These are phyloP conservation scores for Atractosteus spatula DNA, from an alignment of 2,113 vertebrate species.

Conservation along the genomic window DNA sequence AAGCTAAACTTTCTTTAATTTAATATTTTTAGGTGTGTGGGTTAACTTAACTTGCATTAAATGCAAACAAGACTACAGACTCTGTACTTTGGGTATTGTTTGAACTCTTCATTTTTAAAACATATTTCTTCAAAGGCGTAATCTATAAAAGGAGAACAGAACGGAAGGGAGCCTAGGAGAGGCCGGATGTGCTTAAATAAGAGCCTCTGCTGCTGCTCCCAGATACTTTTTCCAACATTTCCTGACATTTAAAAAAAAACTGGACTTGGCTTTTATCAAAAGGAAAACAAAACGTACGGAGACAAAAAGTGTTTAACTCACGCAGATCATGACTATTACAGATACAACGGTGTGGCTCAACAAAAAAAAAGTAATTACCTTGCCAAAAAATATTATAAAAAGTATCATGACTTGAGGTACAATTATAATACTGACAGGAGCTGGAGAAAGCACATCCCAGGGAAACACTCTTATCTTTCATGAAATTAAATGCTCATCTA, in stretches of 20 bases:
- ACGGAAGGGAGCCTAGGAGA: neutral
- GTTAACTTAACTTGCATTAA: too few species aligned
- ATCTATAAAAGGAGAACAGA: slow-evolving; percentile 2
- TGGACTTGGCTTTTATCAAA: slow-evolving; percentile 6
- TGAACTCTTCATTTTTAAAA: too few species aligned
- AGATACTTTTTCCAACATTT: slow-evolving; percentile 17
- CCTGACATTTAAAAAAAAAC: slow-evolving; percentile 3
- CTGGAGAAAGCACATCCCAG: too few species aligned
- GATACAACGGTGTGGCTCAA: neutral
- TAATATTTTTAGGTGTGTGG: too few species aligned
- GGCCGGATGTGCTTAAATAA: slow-evolving; percentile 11
- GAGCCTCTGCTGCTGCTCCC: neutral
- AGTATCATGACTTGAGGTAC: neutral
- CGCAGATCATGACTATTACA: neutral
- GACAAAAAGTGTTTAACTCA: neutral
- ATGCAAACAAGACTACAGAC: too few species aligned
- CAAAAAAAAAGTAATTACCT: slow-evolving; percentile 2
- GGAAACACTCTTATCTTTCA: too few species aligned
- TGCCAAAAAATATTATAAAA: neutral
- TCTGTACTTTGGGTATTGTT: too few species aligned
- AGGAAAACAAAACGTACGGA: neutral
- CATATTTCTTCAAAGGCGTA: neutral
- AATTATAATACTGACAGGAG: neutral
- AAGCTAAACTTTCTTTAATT: too few species aligned
- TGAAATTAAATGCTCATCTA: too few species aligned